Evolutionary conservation across 1,140 invertebrate genomes (phyloP).

Genomic region (Wiebesia pumilae): DNA sequence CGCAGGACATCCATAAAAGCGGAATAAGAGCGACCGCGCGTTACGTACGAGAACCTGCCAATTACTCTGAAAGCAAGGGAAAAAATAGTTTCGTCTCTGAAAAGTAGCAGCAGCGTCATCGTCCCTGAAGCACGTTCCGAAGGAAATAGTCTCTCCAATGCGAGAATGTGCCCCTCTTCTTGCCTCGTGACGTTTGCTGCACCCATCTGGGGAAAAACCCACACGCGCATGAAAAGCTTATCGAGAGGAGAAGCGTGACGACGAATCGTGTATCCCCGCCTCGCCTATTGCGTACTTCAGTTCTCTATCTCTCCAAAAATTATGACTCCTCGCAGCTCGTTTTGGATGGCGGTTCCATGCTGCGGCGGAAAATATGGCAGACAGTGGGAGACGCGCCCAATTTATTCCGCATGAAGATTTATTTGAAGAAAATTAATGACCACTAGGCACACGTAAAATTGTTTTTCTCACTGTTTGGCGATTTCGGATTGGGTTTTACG

Average conservation of each 20-base stretch:
- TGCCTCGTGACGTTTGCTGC: not conserved
- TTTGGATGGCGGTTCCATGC: conserved; percentile 14
- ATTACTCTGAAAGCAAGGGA: not conserved
- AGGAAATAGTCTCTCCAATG: not conserved
- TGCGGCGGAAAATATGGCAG: not conserved
- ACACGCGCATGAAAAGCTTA: conserved; percentile 14
- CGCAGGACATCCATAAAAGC: not conserved
- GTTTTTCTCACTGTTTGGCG: conserved; percentile 17
- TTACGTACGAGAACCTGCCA: not conserved
- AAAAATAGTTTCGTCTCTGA: not conserved
- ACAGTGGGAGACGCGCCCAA: not conserved
- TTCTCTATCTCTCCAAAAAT: not conserved
- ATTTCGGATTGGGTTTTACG: not conserved
- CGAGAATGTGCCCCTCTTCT: not conserved
- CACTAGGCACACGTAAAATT: not conserved
- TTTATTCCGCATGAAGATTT: conserved; percentile 25
- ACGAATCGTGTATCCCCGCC: not conserved
- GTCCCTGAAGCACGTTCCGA: not conserved
- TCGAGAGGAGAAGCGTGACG: not conserved
- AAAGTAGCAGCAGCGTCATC: not conserved
- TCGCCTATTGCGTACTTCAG: conserved; percentile 12
- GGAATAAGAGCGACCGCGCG: not conserved
- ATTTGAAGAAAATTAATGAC: conserved; percentile 26
- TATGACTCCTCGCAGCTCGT: conserved; percentile 18
- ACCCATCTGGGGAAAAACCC: not conserved